Conservation (phyloP, 2,888 invertebrate genomes). For the Rhagophthalmus giganteus region DNA sequence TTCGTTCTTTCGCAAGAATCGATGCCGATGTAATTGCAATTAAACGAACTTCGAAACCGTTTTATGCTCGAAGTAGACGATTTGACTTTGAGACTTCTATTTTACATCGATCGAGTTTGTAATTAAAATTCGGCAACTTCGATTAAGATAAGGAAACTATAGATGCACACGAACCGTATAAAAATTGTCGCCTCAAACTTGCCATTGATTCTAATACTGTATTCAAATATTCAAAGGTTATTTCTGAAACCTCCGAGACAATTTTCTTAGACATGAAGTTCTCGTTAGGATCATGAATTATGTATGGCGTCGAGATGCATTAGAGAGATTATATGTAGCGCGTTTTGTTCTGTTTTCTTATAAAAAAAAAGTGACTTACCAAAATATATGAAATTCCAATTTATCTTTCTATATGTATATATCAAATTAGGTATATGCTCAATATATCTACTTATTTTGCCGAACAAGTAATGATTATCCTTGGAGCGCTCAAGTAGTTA, state of each 20-base stretch:
- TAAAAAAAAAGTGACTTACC: conserved; percentile 1
- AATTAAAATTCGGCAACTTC: neutral
- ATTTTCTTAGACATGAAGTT: conserved; percentile 30
- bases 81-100: neutral
- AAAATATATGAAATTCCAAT: neutral
- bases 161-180: neutral
- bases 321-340: conserved; percentile 19
- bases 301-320: conserved; percentile 20
- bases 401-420: too few species aligned
- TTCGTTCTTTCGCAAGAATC: too few species aligned
- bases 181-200: neutral
- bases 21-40: neutral
- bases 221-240: conserved; percentile 31
- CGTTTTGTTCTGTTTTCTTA: conserved; percentile 10
- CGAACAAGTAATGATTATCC: too few species aligned
- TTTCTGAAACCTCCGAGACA: conserved; percentile 27
- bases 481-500: too few species aligned
- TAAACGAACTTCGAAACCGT: neutral
- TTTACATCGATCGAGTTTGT: neutral
- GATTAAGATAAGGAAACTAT: neutral
- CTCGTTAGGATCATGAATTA: conserved; percentile 28
- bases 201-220: neutral
- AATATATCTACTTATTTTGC: too few species aligned
- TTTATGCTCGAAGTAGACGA: too few species aligned
- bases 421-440: too few species aligned